These are phyloP conservation scores for Timandra comae DNA, from an alignment of 2,888 invertebrate species.

Conservation along the genomic window DNA sequence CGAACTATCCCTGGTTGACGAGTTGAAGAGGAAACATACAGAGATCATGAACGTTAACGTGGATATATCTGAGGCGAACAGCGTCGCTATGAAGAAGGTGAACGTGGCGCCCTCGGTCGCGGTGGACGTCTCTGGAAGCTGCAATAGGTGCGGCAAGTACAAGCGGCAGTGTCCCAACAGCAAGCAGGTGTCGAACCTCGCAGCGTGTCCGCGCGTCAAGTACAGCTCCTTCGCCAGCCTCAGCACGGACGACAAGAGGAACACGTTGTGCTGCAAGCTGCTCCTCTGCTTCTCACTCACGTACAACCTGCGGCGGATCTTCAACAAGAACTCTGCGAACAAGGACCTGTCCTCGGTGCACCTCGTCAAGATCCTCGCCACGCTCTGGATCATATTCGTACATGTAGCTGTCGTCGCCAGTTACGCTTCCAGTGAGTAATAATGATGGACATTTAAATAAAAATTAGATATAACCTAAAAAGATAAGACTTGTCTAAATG, in stretches of 20 bases:
- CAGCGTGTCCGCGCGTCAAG: slow-evolving; percentile 48
- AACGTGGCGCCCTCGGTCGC: slow-evolving; percentile 41
- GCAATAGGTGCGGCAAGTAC: slow-evolving; percentile 61
- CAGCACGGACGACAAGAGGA: slow-evolving; percentile 43
- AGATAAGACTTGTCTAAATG: no score
- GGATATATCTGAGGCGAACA: slow-evolving; percentile 35
- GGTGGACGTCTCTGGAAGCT: slow-evolving; percentile 49
- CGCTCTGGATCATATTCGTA: slow-evolving; percentile 80
- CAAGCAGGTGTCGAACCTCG: slow-evolving; percentile 29
- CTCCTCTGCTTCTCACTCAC: slow-evolving; percentile 61
- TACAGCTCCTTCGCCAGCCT: slow-evolving; percentile 52
- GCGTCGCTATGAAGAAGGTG: slow-evolving; percentile 41
- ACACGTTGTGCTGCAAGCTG: slow-evolving; percentile 39
- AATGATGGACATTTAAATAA: no score
- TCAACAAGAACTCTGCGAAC: slow-evolving; percentile 63
- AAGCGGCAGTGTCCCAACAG: slow-evolving; percentile 52
- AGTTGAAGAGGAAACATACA: slow-evolving; percentile 25
- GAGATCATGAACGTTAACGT: slow-evolving; percentile 30
- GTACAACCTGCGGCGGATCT: slow-evolving; percentile 57
- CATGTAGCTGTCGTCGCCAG: slow-evolving; percentile 79
- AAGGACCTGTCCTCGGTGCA: slow-evolving; percentile 76
- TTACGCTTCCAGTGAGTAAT: slow-evolving; percentile 76
- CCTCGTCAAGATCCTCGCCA: slow-evolving; percentile 78
- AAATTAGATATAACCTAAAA: no score
- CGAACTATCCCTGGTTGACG: slow-evolving; percentile 26